Conservation (phyloP, 2,888 invertebrate species). For the Litoditis marina region DNA sequence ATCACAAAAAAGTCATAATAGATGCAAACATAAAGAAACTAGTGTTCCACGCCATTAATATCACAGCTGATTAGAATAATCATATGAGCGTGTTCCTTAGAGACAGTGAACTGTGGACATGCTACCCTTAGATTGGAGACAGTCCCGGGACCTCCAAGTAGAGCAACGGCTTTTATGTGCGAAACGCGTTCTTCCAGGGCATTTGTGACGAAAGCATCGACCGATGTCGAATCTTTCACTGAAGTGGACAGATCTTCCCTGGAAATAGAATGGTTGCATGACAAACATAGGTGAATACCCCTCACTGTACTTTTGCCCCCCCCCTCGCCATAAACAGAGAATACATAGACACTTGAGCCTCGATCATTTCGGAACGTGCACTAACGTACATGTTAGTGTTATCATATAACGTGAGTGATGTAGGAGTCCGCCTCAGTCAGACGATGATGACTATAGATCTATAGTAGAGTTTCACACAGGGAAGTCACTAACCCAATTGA, state of each 20-base stretch:
- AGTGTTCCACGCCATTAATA: conserved; percentile 14
- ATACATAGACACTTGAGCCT: too few species aligned
- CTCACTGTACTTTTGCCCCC: too few species aligned
- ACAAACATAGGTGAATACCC: neutral
- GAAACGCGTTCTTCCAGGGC: conserved; percentile 32
- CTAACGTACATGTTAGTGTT: too few species aligned
- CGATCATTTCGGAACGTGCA: too few species aligned
- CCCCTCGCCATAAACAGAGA: too few species aligned
- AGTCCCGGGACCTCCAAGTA: conserved; percentile 21
- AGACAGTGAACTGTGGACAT: conserved; percentile 38
- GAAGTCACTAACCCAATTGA: too few species aligned
- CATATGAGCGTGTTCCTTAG: conserved; percentile 40
- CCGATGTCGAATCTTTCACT: conserved; percentile 34
- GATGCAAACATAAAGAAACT: too few species aligned
- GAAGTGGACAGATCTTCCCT: conserved; percentile 34
- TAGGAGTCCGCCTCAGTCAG: too few species aligned
- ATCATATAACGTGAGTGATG: too few species aligned
- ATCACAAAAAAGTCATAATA: too few species aligned
- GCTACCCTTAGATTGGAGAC: conserved; percentile 25
- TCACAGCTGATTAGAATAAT: conserved; percentile 31
- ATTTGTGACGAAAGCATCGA: conserved; percentile 33
- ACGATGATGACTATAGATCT: too few species aligned
- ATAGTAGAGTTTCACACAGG: too few species aligned
- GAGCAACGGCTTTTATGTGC: conserved; percentile 15
- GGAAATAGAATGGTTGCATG: neutral